Conservation (phyloP, 2,888 invertebrate species). For the Pollenia amentaria region DNA sequence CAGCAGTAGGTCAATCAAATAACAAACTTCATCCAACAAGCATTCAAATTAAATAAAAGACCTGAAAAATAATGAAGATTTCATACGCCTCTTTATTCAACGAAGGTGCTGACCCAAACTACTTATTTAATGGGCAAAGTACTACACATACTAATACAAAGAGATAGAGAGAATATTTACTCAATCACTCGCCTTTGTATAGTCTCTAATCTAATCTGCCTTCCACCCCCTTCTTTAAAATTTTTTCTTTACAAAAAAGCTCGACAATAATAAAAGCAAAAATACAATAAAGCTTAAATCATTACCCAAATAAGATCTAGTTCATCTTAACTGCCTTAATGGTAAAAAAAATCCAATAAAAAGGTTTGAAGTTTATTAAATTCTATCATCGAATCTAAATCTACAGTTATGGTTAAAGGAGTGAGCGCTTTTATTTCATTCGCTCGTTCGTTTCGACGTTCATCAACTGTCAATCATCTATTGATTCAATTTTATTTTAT, state of each 20-base stretch:
- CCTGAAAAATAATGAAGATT: constrained; percentile 71
- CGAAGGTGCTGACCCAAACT: constrained; percentile 74
- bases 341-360: constrained; percentile 12
- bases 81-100: constrained; percentile 70
- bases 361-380: constrained; percentile 27
- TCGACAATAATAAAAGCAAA: constrained; percentile 8
- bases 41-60: constrained; percentile 66
- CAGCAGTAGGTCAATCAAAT: constrained; percentile 71
- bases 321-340: constrained; percentile 24
- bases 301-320: constrained; percentile 57
- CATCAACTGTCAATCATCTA: constrained; percentile 67
- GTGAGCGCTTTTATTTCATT: constrained; percentile 8
- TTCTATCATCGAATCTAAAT: constrained; percentile 38
- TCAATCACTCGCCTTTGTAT: constrained; percentile 43
- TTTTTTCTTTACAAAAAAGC: constrained; percentile 1
- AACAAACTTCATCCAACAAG: constrained; percentile 36
- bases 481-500: constrained; percentile 57
- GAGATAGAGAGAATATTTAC: constrained; percentile 8
- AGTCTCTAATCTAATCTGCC: constrained; percentile 33
- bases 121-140: constrained; percentile 58
- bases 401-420: constrained; percentile 19
- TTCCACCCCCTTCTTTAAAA: constrained; percentile 33
- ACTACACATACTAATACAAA: background rate
- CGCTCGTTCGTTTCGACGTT: constrained; percentile 17
- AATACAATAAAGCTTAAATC: constrained; percentile 54